Conservation (phyloP, 2,888 invertebrate species). For the Lepetodrilus schrolli region DNA sequence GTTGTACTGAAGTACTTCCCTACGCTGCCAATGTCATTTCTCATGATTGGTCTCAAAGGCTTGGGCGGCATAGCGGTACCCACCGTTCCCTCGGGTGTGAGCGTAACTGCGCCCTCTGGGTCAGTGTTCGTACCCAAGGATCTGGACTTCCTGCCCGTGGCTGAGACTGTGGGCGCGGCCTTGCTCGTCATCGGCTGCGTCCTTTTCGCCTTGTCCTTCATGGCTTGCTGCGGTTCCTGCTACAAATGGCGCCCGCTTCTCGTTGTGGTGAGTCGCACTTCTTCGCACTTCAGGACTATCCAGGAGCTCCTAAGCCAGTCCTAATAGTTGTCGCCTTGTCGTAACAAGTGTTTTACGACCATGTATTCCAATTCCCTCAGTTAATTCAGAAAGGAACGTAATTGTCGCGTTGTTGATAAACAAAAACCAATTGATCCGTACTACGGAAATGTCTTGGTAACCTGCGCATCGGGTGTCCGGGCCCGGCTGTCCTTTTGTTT, state of each 20-base stretch:
- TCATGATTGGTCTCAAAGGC: background rate
- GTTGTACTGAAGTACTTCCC: conserved; percentile 29
- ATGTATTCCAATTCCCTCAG: too few relatives aligned
- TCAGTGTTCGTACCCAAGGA: background rate
- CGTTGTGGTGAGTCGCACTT: conserved; percentile 34
- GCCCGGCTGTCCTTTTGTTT: too few relatives aligned
- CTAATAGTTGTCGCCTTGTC: too few relatives aligned
- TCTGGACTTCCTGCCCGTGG: conserved; percentile 10
- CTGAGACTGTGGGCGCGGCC: conserved; percentile 22
- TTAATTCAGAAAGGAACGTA: too few relatives aligned
- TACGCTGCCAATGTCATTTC: background rate
- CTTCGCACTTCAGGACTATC: too few relatives aligned
- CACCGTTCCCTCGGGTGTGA: background rate
- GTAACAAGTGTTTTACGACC: too few relatives aligned
- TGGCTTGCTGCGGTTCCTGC: conserved; percentile 93
- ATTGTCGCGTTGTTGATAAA: too few relatives aligned
- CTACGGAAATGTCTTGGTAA: too few relatives aligned
- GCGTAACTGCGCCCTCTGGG: background rate
- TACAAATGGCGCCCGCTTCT: conserved; percentile 38
- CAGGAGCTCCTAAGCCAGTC: too few relatives aligned
- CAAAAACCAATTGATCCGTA: too few relatives aligned
- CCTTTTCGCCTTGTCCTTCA: conserved; percentile 92
- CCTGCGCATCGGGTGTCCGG: too few relatives aligned
- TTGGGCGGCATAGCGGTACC: too few relatives aligned
- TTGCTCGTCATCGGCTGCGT: conserved; percentile 89